Conservation (phyloP, 2,797 vertebrate species). For the Pipistrellus nathusii region DNA sequence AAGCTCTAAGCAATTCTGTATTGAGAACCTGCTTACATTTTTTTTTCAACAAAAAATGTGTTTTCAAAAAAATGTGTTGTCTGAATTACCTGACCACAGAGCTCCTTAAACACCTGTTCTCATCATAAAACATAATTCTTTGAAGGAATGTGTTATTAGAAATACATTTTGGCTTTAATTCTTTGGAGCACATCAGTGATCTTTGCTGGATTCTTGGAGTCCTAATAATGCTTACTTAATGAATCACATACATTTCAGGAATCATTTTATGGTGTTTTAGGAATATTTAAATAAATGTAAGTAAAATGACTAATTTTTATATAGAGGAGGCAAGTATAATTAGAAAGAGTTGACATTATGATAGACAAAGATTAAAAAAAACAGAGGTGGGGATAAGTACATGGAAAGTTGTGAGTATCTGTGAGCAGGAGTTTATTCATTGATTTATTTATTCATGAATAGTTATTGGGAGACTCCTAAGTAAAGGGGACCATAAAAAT, state of each 20-base stretch:
- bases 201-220: not conserved
- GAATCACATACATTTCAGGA: not conserved
- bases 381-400: not conserved
- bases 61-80: no score
- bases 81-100: not conserved
- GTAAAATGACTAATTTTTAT: not conserved
- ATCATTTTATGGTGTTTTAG: not conserved
- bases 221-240: not conserved
- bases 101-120: not conserved
- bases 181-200: not conserved
- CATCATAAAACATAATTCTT: conserved; percentile 19
- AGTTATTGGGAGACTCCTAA: not conserved
- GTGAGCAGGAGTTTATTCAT: not conserved
- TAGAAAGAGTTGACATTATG: not conserved
- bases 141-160: not conserved
- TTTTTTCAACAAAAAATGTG: not conserved
- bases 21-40: conserved; percentile 16
- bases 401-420: not conserved
- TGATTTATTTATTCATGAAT: not conserved
- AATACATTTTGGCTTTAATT: not conserved
- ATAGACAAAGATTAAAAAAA: not conserved
- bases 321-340: not conserved
- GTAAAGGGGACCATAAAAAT: not conserved
- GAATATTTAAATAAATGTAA: not conserved
- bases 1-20: not conserved